Percentiles rank a stretch among this genome's conserved stretches.
Evolutionary conservation across 2,888 invertebrate species (phyloP).

Genomic region (Pseudococcus viburni): DNA sequence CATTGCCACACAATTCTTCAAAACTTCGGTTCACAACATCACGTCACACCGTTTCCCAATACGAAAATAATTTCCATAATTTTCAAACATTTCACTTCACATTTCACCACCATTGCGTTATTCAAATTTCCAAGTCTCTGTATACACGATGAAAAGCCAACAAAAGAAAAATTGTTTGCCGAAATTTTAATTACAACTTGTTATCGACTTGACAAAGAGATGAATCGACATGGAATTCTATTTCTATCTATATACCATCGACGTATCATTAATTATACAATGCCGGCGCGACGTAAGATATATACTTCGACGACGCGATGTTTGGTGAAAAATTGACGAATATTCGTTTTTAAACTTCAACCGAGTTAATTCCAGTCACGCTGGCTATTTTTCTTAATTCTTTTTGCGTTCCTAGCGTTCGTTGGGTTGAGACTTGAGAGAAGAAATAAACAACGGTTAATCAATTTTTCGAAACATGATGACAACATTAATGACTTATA

Average conservation of each 20-base stretch:
- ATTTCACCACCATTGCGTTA: background rate
- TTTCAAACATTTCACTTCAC: conserved; percentile 11
- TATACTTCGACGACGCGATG: conserved; percentile 8
- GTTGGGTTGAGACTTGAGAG: no score
- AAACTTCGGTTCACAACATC: background rate
- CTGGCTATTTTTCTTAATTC: conserved; percentile 39
- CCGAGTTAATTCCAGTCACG: conserved; percentile 5
- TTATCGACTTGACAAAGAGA: conserved; percentile 9
- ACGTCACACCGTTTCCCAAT: background rate
- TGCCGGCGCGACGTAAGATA: background rate
- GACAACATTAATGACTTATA: no score
- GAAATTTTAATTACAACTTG: conserved; percentile 39
- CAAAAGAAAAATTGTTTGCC: background rate
- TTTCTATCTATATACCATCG: background rate
- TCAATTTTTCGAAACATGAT: no score
- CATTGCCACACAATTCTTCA: no score
- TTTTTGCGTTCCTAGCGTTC: background rate
- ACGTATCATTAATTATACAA: conserved; percentile 24
- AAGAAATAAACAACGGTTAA: no score
- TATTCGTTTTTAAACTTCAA: conserved; percentile 1
- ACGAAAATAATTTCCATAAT: conserved; percentile 14
- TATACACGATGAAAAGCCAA: background rate
- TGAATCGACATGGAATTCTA: conserved; percentile 23
- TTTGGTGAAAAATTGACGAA: conserved; percentile 26
- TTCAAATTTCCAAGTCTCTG: background rate